Conservation (phyloP, 1,140 invertebrate genomes). For the Heliconius hermathena region DNA sequence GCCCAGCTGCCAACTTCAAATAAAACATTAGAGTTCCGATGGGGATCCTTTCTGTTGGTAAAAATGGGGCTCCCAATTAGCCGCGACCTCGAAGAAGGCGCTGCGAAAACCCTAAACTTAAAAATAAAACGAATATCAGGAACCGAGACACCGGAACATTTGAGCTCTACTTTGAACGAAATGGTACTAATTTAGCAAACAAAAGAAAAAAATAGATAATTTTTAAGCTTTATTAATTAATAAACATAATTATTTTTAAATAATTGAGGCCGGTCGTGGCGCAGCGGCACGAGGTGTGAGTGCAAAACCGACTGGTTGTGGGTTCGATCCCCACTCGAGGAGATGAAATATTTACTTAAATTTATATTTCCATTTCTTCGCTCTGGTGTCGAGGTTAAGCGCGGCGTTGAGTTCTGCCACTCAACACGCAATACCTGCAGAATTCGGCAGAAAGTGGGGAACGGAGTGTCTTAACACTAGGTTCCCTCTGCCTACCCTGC, state of each 20-base stretch:
- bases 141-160: slow-evolving; percentile 42
- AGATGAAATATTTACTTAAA: too few relatives aligned
- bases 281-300: too few relatives aligned
- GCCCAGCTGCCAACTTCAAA: slow-evolving; percentile 50
- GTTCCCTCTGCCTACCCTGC: too few relatives aligned
- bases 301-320: too few relatives aligned
- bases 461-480: too few relatives aligned
- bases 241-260: not conserved
- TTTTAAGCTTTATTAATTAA: slow-evolving; percentile 5
- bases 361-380: too few relatives aligned
- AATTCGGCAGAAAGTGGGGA: too few relatives aligned
- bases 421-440: too few relatives aligned
- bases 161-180: slow-evolving; percentile 48
- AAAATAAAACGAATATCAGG: slow-evolving; percentile 46
- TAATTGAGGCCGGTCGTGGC: too few relatives aligned
- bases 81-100: slow-evolving; percentile 32
- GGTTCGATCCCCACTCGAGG: too few relatives aligned
- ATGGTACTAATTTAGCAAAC: slow-evolving; percentile 46
- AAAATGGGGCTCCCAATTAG: slow-evolving; percentile 33
- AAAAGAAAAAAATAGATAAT: not conserved
- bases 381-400: too few relatives aligned
- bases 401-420: too few relatives aligned
- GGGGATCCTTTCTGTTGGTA: slow-evolving; percentile 52
- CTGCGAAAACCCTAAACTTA: slow-evolving; percentile 46
- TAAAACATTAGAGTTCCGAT: slow-evolving; percentile 53